Conservation (phyloP, 2,888 invertebrate genomes). For the Escarpia spicata region DNA sequence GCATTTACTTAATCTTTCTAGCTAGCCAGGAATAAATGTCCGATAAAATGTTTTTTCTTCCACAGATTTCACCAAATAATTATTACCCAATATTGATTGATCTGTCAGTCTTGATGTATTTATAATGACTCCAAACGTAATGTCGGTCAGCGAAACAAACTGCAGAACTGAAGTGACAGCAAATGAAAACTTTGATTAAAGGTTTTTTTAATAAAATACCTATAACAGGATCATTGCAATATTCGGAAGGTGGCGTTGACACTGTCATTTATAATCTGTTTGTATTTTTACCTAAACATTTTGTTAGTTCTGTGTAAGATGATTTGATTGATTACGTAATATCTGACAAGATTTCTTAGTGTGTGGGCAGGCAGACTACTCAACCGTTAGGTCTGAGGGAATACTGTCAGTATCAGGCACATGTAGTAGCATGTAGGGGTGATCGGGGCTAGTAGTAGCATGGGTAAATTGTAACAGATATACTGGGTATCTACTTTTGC, state of each 20-base stretch:
- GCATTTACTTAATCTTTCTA: background rate
- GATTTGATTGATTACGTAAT: background rate
- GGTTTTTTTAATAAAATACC: background rate
- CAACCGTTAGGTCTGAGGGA: too few relatives aligned
- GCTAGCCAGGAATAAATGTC: background rate
- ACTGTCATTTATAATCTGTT: background rate
- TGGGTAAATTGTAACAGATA: too few relatives aligned
- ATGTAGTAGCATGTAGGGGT: too few relatives aligned
- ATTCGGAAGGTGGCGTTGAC: background rate
- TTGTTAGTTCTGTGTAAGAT: background rate
- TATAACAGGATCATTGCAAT: too few relatives aligned
- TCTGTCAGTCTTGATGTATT: background rate
- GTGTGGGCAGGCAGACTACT: background rate
- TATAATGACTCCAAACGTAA: background rate
- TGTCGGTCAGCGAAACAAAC: background rate
- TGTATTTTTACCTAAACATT: background rate
- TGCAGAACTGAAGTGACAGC: background rate
- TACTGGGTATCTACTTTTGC: too few relatives aligned
- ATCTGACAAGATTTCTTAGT: background rate
- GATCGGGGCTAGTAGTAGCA: too few relatives aligned
- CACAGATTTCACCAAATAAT: background rate
- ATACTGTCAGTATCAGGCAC: too few relatives aligned
- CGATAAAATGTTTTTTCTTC: background rate
- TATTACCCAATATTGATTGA: background rate
- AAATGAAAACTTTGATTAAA: constrained; percentile 10